phyloP scores from a whole-genome alignment of 2,797 vertebrate genomes.

The Brachymystax lenok region DNA sequence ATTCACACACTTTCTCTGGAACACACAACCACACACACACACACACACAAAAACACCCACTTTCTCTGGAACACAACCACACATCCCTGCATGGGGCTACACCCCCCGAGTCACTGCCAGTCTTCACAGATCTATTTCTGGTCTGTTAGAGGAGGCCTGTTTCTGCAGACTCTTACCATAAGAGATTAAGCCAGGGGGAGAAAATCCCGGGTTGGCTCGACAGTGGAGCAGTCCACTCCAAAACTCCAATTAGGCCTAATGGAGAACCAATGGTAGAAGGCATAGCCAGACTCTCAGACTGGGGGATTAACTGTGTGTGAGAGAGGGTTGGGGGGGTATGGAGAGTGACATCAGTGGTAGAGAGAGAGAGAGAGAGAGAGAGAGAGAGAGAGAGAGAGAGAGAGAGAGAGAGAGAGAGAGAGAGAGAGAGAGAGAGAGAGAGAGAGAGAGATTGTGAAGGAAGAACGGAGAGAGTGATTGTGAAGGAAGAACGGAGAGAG shows the following conservation, averaged over 20 bases:
- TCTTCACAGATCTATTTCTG: not conserved
- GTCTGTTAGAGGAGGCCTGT: not conserved
- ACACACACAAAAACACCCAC: no score
- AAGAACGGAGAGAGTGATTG: no score
- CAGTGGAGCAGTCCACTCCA: constrained; percentile 41
- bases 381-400: no score
- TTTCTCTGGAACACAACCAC: no score
- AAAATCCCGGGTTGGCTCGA: not conserved
- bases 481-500: no score
- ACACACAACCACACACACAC: no score
- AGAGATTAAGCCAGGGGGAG: constrained; percentile 19
- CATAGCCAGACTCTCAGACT: constrained; percentile 29
- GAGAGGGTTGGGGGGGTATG: constrained; percentile 19
- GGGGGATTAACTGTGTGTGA: constrained; percentile 30
- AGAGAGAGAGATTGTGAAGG: no score
- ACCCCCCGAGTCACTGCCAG: not conserved
- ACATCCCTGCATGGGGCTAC: no score
- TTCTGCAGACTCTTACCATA: constrained; percentile 14
- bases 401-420: no score
- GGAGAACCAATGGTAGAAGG: constrained; percentile 62
- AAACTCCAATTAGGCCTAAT: constrained; percentile 61
- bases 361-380: constrained; percentile 27
- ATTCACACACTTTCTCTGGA: no score
- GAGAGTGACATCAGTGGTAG: constrained; percentile 34
- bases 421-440: no score